A percentile compares a stretch with the other conserved stretches of the same genome.
Conservation (phyloP, 1,140 invertebrate species). For the Mesaphorura yosii region DNA sequence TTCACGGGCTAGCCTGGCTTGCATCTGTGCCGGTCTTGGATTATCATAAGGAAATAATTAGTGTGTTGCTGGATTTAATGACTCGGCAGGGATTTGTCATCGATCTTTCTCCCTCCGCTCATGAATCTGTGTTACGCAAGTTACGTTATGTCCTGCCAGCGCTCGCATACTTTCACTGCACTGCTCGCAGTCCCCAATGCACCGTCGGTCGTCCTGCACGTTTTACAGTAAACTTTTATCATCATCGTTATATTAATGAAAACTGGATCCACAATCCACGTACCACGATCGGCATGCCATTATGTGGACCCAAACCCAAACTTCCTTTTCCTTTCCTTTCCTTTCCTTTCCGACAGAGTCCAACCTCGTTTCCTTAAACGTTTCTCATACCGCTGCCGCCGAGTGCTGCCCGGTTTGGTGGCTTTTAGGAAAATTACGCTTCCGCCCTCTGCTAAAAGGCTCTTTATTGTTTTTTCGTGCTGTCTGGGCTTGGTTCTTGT, state of each 20-base stretch:
- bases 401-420: not conserved
- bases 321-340: not conserved
- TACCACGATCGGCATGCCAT: too few species aligned
- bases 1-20: too few species aligned
- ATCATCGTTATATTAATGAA: too few species aligned
- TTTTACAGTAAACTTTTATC: too few species aligned
- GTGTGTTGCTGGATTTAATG: constrained; percentile 15
- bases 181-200: too few species aligned
- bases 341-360: not conserved
- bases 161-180: too few species aligned
- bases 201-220: too few species aligned
- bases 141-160: too few species aligned
- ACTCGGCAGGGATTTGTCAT: constrained; percentile 14
- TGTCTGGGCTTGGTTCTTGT: not conserved
- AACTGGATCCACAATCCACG: too few species aligned
- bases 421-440: constrained; percentile 13
- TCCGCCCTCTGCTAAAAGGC: constrained; percentile 9
- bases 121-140: not conserved
- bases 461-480: constrained; percentile 9
- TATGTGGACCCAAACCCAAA: too few species aligned
- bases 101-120: constrained; percentile 1
- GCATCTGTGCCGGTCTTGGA: constrained; percentile 8
- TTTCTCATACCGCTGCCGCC: not conserved
- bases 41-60: constrained; percentile 17
- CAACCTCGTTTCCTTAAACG: not conserved